Base-by-base conservation (phyloP, 2,888 invertebrate species). In the Exephanes ischioxanthus region DNA sequence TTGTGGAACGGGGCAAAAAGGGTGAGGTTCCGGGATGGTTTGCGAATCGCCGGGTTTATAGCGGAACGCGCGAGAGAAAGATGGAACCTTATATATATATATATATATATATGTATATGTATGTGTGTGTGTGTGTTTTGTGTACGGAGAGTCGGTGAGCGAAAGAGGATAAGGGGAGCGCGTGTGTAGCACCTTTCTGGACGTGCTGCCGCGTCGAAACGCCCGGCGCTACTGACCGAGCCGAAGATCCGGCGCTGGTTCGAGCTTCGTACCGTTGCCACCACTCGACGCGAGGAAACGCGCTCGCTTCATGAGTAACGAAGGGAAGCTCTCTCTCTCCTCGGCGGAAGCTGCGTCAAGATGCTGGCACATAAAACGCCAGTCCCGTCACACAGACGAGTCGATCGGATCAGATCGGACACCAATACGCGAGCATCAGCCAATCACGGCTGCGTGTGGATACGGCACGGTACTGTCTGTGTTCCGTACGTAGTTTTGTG, bases 191-290 rank as follows among this genome's bases (percentile, higher is more conserved):
- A 79, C 75, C 85, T 84, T 79, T 45, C 77, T 84, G 79, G 76
- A 88, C 89, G 90, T 91, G 87, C 86, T 90, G 89, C 89, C 91
- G 90, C 91, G 91, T 90, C 88, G 90, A 91, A 88, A 88, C 89
- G 89, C 91, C 89, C 88, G 89, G 91, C 90, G 90, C 89, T 91
- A 92, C 91, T 91, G 92, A 89, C 86, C 86, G 81, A 80, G 83
- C 87, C 83, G 86, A 87, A 88, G 87, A 79, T 75, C 75, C 80
- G 75, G 80, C 76, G 82, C 83, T 83, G 77, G 87, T 87, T 84
- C 80, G 86, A 85, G 86, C 87, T 87, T 83, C 75, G 73, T 6
- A 33, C 45, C 61, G 45, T 26, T 68, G 45, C 53, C 37, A 45
- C 67, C 61, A 37, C 33, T 63, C 83, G 58, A 48, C 51, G 30